A percentile compares a stretch with the other conserved stretches of the same genome.
phyloP scores from a whole-genome alignment of 1,140 invertebrate species.

The Probaryconus sp. region DNA sequence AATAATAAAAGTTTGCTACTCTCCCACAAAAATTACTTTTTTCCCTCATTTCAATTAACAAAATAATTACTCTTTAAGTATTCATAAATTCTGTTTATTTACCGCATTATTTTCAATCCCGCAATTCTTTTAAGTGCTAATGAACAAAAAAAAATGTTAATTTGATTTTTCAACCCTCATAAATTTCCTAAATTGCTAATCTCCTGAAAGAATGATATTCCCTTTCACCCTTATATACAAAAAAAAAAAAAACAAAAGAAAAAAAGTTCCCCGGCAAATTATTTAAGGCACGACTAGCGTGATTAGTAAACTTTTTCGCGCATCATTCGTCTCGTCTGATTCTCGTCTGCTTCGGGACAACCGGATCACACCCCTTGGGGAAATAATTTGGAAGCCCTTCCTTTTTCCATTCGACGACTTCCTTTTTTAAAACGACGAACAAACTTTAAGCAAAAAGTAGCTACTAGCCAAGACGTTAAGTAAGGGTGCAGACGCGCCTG shows the following conservation, averaged over 20 bases:
- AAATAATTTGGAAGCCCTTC: conserved; percentile 25
- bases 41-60: no score
- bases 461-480: conserved; percentile 52
- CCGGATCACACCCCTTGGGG: neutral
- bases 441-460: conserved; percentile 54
- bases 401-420: conserved; percentile 5
- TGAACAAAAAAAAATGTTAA: no score
- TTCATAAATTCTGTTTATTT: no score
- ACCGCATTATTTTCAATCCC: no score
- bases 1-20: no score
- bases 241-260: conserved; percentile 15
- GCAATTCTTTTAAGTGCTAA: no score
- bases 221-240: no score
- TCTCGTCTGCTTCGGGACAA: conserved; percentile 1
- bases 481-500: conserved; percentile 25
- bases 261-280: conserved; percentile 11
- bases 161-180: no score
- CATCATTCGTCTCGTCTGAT: conserved; percentile 39
- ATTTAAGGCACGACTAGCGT: conserved; percentile 3
- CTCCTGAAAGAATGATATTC: no score
- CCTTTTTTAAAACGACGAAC: conserved; percentile 31
- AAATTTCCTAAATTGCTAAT: no score
- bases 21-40: no score
- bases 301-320: conserved; percentile 45
- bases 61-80: no score